Evolutionary conservation across 2,113 vertebrate species (phyloP).

Genomic region (Plecotus auritus): DNA sequence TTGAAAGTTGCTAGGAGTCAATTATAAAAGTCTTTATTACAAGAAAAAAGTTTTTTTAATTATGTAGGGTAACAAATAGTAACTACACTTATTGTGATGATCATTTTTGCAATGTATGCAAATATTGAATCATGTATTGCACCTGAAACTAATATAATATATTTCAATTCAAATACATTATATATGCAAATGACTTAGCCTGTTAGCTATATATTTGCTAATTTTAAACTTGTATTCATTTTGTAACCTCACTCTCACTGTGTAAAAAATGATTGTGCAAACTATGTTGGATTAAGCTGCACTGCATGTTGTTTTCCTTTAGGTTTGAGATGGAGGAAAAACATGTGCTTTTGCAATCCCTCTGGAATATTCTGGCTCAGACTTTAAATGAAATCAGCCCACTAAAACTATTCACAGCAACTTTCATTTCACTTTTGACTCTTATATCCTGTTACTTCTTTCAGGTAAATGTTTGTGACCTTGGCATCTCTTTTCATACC

Average conservation of each 20-base stretch:
- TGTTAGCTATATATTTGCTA: conserved; percentile 6
- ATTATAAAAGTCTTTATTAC: background rate
- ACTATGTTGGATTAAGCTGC: background rate
- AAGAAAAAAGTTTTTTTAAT: background rate
- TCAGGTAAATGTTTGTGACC: conserved; percentile 25
- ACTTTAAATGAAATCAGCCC: background rate
- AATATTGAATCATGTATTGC: background rate
- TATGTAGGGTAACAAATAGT: background rate
- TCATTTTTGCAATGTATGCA: background rate
- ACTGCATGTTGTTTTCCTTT: conserved; percentile 27
- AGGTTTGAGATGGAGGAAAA: conserved; percentile 16
- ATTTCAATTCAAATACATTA: background rate
- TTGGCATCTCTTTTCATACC: background rate
- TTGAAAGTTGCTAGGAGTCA: background rate
- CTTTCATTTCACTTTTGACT: conserved; percentile 27
- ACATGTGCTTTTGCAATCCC: background rate
- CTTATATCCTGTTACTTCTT: conserved; percentile 42
- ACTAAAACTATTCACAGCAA: conserved; percentile 4
- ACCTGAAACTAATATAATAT: background rate
- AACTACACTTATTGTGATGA: background rate
- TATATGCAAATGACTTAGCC: background rate
- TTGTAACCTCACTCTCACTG: background rate
- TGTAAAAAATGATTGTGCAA: background rate
- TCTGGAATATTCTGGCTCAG: background rate
- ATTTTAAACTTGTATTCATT: conserved; percentile 14